These are phyloP conservation scores for Ptychobarbus kaznakovi DNA, from an alignment of 2,797 vertebrate genomes.

Conservation along the genomic window DNA sequence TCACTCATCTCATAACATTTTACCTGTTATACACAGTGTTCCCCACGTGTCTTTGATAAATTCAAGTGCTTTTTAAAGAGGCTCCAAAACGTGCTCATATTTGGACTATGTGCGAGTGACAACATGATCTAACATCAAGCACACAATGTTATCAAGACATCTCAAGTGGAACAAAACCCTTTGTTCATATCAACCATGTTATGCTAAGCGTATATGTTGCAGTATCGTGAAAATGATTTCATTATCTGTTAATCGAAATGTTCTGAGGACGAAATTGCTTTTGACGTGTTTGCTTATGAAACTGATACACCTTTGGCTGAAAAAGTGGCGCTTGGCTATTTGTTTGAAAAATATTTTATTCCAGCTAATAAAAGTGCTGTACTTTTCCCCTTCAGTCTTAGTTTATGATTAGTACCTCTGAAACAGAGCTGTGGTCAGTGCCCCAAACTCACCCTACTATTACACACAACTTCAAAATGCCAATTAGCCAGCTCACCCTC, in stretches of 20 bases:
- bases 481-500: slow-evolving; percentile 41
- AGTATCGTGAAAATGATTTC: not conserved
- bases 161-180: not conserved
- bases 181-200: not conserved
- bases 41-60: slow-evolving; percentile 19
- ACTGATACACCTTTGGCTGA: slow-evolving; percentile 52
- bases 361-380: slow-evolving; percentile 59
- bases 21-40: slow-evolving; percentile 1
- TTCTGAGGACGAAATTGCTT: slow-evolving; percentile 10
- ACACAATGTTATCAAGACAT: not conserved
- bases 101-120: not conserved
- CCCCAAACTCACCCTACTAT: slow-evolving; percentile 62
- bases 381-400: slow-evolving; percentile 46
- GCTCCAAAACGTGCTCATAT: slow-evolving; percentile 19
- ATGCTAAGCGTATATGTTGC: not conserved
- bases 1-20: slow-evolving; percentile 1
- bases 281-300: slow-evolving; percentile 53
- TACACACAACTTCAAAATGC: slow-evolving; percentile 51
- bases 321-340: slow-evolving; percentile 39
- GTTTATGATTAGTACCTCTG: slow-evolving; percentile 59
- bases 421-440: slow-evolving; percentile 53
- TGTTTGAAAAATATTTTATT: slow-evolving; percentile 62
- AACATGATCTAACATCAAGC: not conserved
- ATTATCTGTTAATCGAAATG: not conserved
- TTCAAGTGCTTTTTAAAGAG: slow-evolving; percentile 30